Evolutionary conservation across 2,888 invertebrate genomes (phyloP).

Genomic region (Caenorhabditis parvicauda): DNA sequence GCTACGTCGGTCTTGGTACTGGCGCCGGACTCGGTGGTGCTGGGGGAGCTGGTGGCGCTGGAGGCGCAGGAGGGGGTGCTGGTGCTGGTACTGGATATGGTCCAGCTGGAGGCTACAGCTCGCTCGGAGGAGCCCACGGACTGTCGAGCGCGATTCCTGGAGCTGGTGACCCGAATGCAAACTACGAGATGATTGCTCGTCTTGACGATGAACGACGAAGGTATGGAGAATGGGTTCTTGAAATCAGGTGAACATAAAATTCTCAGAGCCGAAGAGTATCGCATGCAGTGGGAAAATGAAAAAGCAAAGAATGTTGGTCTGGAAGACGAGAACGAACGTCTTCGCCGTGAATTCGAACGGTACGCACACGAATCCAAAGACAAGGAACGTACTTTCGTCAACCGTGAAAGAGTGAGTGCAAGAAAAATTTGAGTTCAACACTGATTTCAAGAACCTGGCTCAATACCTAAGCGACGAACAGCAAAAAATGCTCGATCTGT

Average conservation of each 20-base stretch:
- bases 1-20: constrained; percentile 19
- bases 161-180: constrained; percentile 56
- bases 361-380: constrained; percentile 49
- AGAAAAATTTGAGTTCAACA: background rate
- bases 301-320: constrained; percentile 48
- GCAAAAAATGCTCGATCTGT: constrained; percentile 60
- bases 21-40: constrained; percentile 11
- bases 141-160: constrained; percentile 8
- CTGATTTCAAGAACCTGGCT: constrained; percentile 50
- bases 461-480: constrained; percentile 61
- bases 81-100: constrained; percentile 21
- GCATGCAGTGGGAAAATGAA: constrained; percentile 57
- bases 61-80: constrained; percentile 8
- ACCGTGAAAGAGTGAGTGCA: constrained; percentile 38
- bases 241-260: background rate
- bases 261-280: constrained; percentile 54
- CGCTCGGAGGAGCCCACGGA: constrained; percentile 5
- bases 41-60: constrained; percentile 1
- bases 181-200: constrained; percentile 54
- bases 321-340: constrained; percentile 53
- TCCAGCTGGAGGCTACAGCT: constrained; percentile 11
- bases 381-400: constrained; percentile 52
- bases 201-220: constrained; percentile 59
- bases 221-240: constrained; percentile 6
- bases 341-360: constrained; percentile 56